Base-by-base conservation (phyloP, 2,888 invertebrate species). In the Hyles lineata region DNA sequence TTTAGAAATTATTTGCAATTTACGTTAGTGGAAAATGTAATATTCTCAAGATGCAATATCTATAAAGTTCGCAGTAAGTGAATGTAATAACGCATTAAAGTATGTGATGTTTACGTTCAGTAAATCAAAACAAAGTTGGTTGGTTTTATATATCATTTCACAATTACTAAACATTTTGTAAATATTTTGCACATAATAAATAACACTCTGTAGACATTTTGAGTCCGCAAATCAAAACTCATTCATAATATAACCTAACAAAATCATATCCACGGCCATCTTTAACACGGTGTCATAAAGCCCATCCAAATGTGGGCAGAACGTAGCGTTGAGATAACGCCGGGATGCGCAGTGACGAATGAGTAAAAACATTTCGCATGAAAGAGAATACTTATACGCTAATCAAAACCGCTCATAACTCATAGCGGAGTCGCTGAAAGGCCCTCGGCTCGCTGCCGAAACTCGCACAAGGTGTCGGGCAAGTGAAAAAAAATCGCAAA, bases 401-500 rank as follows among this genome's bases (percentile, higher is more conserved):
- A 67, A 67, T 67, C 67, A 67, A 67, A 67, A 67, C 67, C 67
- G 67, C 67, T 67, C 50, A 43, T 67, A 67, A 43, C 60, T 25
- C 60, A 67, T 67, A 50, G 23, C 43, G 23, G 50, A 67, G 8
- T 21, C 17, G 50, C 43, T 50, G 50, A 67, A 67, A 67, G 23
- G 50, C 43, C 21, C 15, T 55, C 55, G 32, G 60, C 60, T n/a
- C 58, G 25, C 35, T 67, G 55, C 23, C 72, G 55, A 67, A 63
- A 63, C 67, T 55, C 52, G 70, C 8, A 43, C 63, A 63, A 58
- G 63, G 72, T 58, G 72, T 62, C 63, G 23, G 72, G 55, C 62
- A 62, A 63, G 72, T 72, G 55, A 67, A 72, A 76, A 78, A 79
- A 77, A 73, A 77, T 74, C 75, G 74, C 77, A 76, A 79, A 72